Percentiles rank a stretch among this genome's conserved stretches.
Conservation (phyloP, 1,140 invertebrate species). For the Ephestia elutella region DNA sequence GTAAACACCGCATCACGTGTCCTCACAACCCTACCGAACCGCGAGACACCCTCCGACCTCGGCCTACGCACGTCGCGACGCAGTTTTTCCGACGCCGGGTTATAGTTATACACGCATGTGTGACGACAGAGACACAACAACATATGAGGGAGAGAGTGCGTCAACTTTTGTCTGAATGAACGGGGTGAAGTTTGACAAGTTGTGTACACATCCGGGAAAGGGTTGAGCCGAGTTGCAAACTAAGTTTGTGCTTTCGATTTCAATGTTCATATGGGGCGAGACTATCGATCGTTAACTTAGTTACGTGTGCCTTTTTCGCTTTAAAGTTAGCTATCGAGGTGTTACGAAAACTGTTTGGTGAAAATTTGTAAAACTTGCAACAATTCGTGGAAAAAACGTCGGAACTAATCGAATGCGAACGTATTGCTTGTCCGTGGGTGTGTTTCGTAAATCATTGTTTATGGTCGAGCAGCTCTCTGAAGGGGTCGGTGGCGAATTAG, state of each 20-base stretch:
- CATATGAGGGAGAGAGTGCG: conserved; percentile 50
- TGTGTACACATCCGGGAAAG: conserved; percentile 53
- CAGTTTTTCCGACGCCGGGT: conserved; percentile 26
- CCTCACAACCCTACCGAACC: conserved; percentile 29
- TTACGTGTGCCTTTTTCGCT: conserved; percentile 33
- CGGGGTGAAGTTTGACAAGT: conserved; percentile 59
- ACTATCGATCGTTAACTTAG: conserved; percentile 46
- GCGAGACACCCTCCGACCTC: conserved; percentile 12
- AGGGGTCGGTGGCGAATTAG: conserved; percentile 64
- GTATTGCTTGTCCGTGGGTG: conserved; percentile 40
- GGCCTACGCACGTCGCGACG: conserved; percentile 17
- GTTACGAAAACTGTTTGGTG: conserved; percentile 27
- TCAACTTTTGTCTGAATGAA: conserved; percentile 57
- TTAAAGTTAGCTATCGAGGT: background rate
- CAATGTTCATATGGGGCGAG: conserved; percentile 57
- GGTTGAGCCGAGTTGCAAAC: conserved; percentile 54
- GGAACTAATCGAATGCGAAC: conserved; percentile 38
- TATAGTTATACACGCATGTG: conserved; percentile 41
- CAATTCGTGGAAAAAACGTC: conserved; percentile 36
- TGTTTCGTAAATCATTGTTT: conserved; percentile 70
- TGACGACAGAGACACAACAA: conserved; percentile 52
- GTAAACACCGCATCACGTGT: conserved; percentile 44
- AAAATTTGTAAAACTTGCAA: conserved; percentile 32
- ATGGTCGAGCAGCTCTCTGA: conserved; percentile 64
- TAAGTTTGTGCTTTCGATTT: conserved; percentile 66